These are phyloP conservation scores for Falco biarmicus DNA, from an alignment of 2,797 vertebrate genomes.

Conservation along the genomic window DNA sequence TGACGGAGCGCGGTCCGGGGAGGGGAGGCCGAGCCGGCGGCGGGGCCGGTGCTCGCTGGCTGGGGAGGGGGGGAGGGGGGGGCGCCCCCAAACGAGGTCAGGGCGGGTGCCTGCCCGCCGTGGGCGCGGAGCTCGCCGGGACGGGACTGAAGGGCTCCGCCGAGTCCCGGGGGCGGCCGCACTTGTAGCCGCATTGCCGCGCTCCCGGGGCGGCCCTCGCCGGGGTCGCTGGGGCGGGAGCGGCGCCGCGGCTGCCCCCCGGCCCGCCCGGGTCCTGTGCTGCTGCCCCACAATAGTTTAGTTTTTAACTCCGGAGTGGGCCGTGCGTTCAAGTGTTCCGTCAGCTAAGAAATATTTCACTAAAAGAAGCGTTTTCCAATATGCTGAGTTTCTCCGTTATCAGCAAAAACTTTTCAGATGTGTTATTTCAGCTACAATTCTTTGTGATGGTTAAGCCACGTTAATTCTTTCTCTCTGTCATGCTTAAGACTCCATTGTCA, in stretches of 20 bases:
- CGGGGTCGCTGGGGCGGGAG: background rate
- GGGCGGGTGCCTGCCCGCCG: background rate
- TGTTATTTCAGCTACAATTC: conserved; percentile 64
- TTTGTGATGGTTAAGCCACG: conserved; percentile 77
- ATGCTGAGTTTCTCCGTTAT: conserved; percentile 23
- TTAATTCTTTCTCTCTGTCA: conserved; percentile 73
- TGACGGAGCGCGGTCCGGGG: background rate
- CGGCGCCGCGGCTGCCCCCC: background rate
- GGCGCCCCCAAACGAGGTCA: background rate
- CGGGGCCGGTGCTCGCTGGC: background rate
- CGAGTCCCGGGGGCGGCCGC: background rate
- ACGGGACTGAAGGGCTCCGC: background rate
- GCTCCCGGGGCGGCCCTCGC: background rate
- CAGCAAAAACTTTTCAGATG: conserved; percentile 69
- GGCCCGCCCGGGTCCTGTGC: too few species aligned
- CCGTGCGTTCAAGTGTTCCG: background rate
- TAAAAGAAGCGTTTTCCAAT: conserved; percentile 34
- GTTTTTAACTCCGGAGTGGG: background rate
- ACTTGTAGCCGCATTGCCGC: background rate
- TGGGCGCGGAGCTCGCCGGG: background rate
- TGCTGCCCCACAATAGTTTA: background rate
- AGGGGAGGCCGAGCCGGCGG: background rate
- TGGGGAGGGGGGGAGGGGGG: background rate
- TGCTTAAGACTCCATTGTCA: conserved; percentile 80
- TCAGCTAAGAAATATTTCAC: conserved; percentile 32